Conservation (phyloP, 2,797 vertebrate genomes). For the Crypturellus tataupa region DNA sequence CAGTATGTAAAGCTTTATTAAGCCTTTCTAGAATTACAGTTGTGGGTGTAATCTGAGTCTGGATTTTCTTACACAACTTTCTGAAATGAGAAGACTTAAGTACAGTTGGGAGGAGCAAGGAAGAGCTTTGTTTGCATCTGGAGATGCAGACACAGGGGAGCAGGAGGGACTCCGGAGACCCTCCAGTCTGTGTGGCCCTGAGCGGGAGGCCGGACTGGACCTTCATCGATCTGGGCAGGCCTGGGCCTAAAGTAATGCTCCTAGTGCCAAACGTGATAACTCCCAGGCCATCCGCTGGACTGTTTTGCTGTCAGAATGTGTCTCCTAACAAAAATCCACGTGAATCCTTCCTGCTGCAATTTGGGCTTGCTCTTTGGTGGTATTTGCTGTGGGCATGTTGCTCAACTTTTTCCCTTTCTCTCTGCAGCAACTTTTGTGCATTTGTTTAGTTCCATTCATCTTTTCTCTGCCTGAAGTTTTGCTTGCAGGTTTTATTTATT, state of each 20-base stretch:
- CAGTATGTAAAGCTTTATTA: constrained; percentile 35
- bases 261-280: not conserved
- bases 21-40: constrained; percentile 39
- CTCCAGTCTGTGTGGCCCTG: not conserved
- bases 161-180: not conserved
- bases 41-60: not conserved
- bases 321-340: not conserved
- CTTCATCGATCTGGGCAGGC: not conserved
- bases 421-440: not conserved
- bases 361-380: not conserved
- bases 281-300: not conserved
- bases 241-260: not conserved
- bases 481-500: not conserved
- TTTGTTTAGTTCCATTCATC: not conserved
- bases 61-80: constrained; percentile 3
- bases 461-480: not conserved
- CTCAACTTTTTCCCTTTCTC: not conserved
- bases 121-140: not conserved
- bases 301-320: not conserved
- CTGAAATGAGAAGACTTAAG: not conserved
- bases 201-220: not conserved
- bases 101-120: not conserved
- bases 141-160: not conserved
- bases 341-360: not conserved
- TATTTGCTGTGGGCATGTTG: not conserved